Percentiles rank a stretch among this genome's conserved stretches.
These are phyloP conservation scores for Dinomys branickii DNA, from an alignment of 2,113 vertebrate species.

Conservation along the genomic window DNA sequence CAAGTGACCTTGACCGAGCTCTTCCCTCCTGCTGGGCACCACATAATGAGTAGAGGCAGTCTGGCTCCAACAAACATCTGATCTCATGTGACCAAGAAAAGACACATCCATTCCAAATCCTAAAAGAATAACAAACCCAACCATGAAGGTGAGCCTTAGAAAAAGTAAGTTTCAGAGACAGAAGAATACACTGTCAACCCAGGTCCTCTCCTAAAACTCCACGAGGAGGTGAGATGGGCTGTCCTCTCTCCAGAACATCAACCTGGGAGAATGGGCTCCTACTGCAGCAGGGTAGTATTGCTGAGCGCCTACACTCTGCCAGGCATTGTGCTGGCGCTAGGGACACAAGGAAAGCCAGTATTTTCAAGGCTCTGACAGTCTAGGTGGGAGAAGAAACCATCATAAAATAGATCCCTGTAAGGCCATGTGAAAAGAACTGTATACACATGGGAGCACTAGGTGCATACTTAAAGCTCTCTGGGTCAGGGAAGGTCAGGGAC, in stretches of 20 bases:
- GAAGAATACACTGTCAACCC: background rate
- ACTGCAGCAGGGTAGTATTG: too few species aligned
- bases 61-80: background rate
- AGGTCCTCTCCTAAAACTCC: background rate
- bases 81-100: background rate
- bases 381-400: background rate
- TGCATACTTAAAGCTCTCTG: background rate
- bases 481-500: background rate
- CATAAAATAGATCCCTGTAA: background rate
- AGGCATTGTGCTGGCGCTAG: background rate
- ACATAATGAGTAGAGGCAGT: background rate
- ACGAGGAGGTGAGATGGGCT: background rate
- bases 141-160: background rate
- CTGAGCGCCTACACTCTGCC: background rate
- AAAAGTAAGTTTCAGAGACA: constrained; percentile 3
- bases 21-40: background rate
- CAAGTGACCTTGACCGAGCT: background rate
- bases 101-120: background rate
- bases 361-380: background rate
- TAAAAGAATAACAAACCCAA: background rate
- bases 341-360: background rate
- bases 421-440: background rate
- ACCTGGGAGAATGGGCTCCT: too few species aligned
- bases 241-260: background rate
- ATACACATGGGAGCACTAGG: accelerated